Base-by-base conservation (phyloP, 1,140 invertebrate species). In the Leptopilina clavipes region DNA sequence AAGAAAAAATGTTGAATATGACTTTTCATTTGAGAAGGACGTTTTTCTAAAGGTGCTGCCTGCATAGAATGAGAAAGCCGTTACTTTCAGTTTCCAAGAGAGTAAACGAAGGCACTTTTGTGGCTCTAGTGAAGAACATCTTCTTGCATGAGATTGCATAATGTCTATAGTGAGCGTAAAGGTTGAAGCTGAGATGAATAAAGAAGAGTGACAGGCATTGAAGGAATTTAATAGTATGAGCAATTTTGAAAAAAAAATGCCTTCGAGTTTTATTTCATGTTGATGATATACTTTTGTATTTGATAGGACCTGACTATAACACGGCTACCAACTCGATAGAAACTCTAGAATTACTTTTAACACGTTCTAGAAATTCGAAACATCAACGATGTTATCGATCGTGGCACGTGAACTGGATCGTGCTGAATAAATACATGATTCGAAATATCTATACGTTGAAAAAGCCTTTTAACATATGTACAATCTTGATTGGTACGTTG, bases 111-210 rank as follows among this genome's bases (percentile, higher is more conserved):
- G 48, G 48, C 48, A 52, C 48, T 17, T 52, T 48, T 14, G 45
- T 48, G 45, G 45, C 45, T 52, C 48, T n/a, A n/a, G 48, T 52
- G 48, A 52, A n/a, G 48, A 52, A 17, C 48, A 52, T 52, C 48
- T 48, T 48, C 11, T 52, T 52, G 48, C 48, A 52, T 52, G 48
- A 52, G 1, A 8, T 52, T 52, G 48, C 48, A 52, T 52, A 52
- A 52, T 52, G 6, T 52, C 12, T 44, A 44, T 14, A 48, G 14
- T 52, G 48, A 52, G 8, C n/a, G 48, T 52, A 52, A 52, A 52
- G 48, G 48, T 52, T 52, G n/a, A 52, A 52, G 14, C 45, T 52
- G 14, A 31, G 25, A 31, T 31, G n/a, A 52, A 17, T 52, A 52
- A 52, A 52, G 48, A 17, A 45, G 11, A 45, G 44, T 45, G 44